Base-by-base conservation (phyloP, 2,797 vertebrate species). In the Nothura maculosa region DNA sequence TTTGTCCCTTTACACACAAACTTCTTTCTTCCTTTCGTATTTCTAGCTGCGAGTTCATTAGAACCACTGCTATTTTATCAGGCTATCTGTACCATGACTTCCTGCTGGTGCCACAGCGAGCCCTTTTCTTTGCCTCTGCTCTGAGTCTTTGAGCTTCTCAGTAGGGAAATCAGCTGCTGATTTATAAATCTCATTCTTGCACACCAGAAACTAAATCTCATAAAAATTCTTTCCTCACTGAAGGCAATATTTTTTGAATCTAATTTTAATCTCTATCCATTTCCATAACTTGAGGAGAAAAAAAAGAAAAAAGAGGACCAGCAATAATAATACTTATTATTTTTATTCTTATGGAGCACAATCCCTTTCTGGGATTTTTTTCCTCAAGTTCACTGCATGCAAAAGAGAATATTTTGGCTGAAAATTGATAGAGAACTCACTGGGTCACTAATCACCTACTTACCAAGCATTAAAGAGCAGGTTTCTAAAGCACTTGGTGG, bases 151-250 rank as follows among this genome's bases (percentile, higher is more conserved):
- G 42, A 91, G 43, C 25, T 87, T 86, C 78, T 95, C 79, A 81
- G 62, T 21, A 79, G 72, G 70, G 73, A 93, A 92, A 93, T 86
- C 18, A 76, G 58, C 55, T 82, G 64, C n/a, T 77, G 84, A 94
- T 94, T 92, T 81, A 93, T 80, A 90, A 92, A 93, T 50, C 73
- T 82, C 36, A 58, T 70, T 68, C 55, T 85, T 88, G 58, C 24
- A 11, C 78, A 84, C 67, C 70, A 86, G 54, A 91, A 89, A 79
- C 32, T 34, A 66, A 94, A 80, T 55, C 75, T 92, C 61, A 81
- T 55, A 88, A 94, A 96, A 82, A 85, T 50, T 50, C 43, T 91
- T 67, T 79, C 79, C 88, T 86, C 47, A 86, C 76, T 0, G 6
- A 93, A 86, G 62, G 74, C 50, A 91, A 25, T 67, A 87, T 68